Evolutionary conservation across 2,797 vertebrate species (phyloP).

Genomic region (Mus caroli): DNA sequence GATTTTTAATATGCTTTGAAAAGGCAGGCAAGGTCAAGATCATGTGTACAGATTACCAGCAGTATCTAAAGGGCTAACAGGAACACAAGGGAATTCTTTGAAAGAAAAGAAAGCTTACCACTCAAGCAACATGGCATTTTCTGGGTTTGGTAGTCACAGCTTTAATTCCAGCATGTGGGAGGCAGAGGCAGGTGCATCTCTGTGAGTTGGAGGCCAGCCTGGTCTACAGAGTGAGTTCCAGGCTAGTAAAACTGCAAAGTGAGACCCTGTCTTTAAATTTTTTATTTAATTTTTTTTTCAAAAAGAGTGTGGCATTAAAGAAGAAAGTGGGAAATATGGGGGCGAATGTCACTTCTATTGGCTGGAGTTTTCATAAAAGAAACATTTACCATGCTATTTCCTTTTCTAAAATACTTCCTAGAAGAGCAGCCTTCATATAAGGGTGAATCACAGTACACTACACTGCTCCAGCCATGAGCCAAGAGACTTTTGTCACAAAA

Average conservation of each 20-base stretch:
- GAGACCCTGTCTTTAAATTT: not conserved
- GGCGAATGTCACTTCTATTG: not conserved
- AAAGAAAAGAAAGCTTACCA: constrained; percentile 7
- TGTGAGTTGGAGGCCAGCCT: not conserved
- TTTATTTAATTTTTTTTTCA: not conserved
- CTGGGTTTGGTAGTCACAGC: not conserved
- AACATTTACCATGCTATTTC: not conserved
- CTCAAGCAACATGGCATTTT: not conserved
- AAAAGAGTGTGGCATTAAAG: not conserved
- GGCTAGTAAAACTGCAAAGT: not conserved
- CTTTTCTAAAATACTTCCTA: constrained; percentile 14
- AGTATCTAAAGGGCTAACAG: not conserved
- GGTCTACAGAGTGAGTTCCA: not conserved
- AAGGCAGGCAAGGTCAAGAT: not conserved
- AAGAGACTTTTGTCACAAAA: not conserved
- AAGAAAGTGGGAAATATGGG: not conserved
- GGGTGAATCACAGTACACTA: no score
- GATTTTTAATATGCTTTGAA: constrained; percentile 31
- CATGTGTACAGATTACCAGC: not conserved
- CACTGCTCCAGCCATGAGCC: not conserved
- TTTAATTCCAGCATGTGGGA: not conserved
- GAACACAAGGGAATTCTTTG: not conserved
- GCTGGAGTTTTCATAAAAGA: not conserved
- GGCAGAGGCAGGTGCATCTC: not conserved
- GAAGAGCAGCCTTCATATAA: not conserved